phyloP scores from a whole-genome alignment of 2,113 vertebrate genomes.

The Psammodynastes pulverulentus region DNA sequence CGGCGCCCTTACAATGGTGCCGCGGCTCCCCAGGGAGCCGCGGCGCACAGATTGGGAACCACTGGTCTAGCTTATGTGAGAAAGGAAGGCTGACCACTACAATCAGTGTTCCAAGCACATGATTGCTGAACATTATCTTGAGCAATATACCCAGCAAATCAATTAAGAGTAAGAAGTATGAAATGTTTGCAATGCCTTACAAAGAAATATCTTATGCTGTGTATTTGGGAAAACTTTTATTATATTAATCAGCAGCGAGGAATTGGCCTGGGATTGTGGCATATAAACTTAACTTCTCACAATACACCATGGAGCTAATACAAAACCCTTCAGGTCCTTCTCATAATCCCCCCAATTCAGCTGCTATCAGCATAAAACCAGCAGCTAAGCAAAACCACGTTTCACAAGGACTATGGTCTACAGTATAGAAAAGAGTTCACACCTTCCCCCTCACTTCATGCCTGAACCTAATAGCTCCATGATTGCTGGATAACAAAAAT shows the following conservation, averaged over 20 bases:
- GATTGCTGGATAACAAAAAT: neutral
- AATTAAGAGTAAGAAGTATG: neutral
- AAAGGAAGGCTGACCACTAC: neutral
- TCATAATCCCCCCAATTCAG: neutral
- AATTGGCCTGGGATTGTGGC: neutral
- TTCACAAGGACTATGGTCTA: neutral
- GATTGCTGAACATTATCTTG: neutral
- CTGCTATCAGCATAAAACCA: neutral
- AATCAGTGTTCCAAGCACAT: neutral
- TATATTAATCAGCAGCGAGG: neutral
- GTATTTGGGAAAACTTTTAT: neutral
- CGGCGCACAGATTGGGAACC: too few relatives aligned
- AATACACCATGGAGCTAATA: neutral
- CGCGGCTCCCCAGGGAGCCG: too few relatives aligned
- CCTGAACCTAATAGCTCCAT: neutral
- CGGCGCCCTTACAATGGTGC: too few relatives aligned
- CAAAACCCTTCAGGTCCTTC: neutral
- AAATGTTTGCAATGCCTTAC: neutral
- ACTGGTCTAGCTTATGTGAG: too few relatives aligned
- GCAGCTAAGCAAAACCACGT: neutral
- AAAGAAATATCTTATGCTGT: neutral
- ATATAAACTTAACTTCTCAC: neutral
- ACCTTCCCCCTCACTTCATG: neutral
- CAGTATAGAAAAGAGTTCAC: neutral
- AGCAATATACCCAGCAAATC: conserved; percentile 24